Conservation (phyloP, 2,888 invertebrate genomes). For the Apamea epomidion region DNA sequence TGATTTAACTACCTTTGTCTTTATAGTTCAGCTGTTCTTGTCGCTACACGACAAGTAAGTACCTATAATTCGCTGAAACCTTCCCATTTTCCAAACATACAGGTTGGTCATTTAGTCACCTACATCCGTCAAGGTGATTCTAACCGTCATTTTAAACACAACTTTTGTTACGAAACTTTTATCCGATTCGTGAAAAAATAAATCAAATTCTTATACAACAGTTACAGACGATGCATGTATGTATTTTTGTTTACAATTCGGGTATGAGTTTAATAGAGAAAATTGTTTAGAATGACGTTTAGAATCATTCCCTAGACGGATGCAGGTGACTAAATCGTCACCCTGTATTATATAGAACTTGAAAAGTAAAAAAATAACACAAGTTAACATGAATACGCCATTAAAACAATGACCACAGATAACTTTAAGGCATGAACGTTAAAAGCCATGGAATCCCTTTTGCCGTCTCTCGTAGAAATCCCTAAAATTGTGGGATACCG, state of each 20-base stretch:
- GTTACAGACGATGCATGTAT: too few relatives aligned
- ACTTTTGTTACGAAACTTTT: too few relatives aligned
- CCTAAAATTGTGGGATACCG: conserved; percentile 44
- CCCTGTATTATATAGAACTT: background rate
- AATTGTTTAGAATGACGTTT: background rate
- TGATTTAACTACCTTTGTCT: too few relatives aligned
- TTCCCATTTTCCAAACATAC: too few relatives aligned
- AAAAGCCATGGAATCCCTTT: conserved; percentile 44
- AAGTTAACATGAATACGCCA: conserved; percentile 17
- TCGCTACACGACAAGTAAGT: too few relatives aligned
- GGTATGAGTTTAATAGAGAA: background rate
- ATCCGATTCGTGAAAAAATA: too few relatives aligned
- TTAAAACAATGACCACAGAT: conserved; percentile 33
- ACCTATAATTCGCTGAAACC: background rate
- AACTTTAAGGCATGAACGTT: conserved; percentile 38
- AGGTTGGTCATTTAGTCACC: too few relatives aligned
- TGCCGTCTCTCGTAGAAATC: conserved; percentile 37
- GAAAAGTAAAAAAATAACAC: background rate
- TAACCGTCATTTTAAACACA: too few relatives aligned
- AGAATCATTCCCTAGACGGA: background rate
- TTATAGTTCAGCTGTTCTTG: too few relatives aligned
- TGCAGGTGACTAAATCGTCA: background rate
- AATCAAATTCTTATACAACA: too few relatives aligned
- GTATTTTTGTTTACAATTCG: too few relatives aligned
- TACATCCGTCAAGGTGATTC: too few relatives aligned